A percentile compares a stretch with the other conserved stretches of the same genome.
phyloP scores from a whole-genome alignment of 2,797 vertebrate species.

The Liparis tanakae region DNA sequence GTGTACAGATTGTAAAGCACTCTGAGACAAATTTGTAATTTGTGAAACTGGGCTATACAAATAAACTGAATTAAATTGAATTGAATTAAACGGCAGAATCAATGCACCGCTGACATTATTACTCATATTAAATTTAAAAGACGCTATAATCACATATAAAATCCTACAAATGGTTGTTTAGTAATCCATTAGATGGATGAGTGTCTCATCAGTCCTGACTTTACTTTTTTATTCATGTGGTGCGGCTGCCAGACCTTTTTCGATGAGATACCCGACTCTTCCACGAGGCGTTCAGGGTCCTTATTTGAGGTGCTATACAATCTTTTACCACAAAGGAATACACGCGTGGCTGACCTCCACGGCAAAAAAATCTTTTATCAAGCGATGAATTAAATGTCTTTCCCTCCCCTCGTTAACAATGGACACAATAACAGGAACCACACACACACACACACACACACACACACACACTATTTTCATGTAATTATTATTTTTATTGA shows the following conservation, averaged over 20 bases:
- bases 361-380: neutral
- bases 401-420: neutral
- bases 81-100: too few relatives aligned
- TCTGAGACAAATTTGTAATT: too few relatives aligned
- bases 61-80: too few relatives aligned
- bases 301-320: neutral
- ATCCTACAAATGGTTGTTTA: neutral
- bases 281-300: neutral
- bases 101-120: neutral
- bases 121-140: neutral
- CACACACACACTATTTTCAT: too few relatives aligned
- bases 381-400: neutral
- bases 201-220: neutral
- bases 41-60: too few relatives aligned
- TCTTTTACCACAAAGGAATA: neutral
- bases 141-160: neutral
- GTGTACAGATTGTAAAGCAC: too few relatives aligned
- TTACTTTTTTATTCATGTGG: neutral
- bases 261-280: neutral
- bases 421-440: too few relatives aligned
- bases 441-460: too few relatives aligned
- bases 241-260: neutral
- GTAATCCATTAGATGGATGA: neutral
- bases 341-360: neutral
- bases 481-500: too few relatives aligned